phyloP scores from a whole-genome alignment of 2,888 invertebrate genomes.

The Podotricha telesiphe region DNA sequence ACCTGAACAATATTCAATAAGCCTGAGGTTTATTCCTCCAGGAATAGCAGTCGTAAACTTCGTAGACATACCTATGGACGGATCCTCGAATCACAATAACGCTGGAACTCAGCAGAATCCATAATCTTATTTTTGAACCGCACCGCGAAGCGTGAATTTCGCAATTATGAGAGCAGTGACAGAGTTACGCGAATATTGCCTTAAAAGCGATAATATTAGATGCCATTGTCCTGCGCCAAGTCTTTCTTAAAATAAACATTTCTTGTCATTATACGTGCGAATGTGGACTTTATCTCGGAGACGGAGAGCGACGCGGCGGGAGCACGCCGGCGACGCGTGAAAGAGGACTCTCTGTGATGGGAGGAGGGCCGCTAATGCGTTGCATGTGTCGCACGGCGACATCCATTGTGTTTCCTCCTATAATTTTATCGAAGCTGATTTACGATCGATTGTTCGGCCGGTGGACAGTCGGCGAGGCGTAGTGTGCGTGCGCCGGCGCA shows the following conservation, averaged over 20 bases:
- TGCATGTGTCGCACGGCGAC: constrained; percentile 68
- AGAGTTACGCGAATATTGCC: constrained; percentile 60
- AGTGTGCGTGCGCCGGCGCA: constrained; percentile 72
- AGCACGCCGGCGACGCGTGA: constrained; percentile 66
- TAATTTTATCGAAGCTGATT: constrained; percentile 84
- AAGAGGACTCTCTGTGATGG: constrained; percentile 73
- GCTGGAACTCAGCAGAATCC: constrained; percentile 82
- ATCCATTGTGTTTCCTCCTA: constrained; percentile 83
- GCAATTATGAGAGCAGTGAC: constrained; percentile 73
- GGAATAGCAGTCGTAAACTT: constrained; percentile 81
- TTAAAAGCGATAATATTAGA: constrained; percentile 56
- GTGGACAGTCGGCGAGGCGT: constrained; percentile 73
- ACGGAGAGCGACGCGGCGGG: constrained; percentile 64
- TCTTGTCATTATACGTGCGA: constrained; percentile 80
- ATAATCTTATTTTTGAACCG: constrained; percentile 84
- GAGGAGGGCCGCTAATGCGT: constrained; percentile 71
- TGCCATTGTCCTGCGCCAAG: constrained; percentile 58
- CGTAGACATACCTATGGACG: constrained; percentile 82
- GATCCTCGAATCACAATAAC: constrained; percentile 84
- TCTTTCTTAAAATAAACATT: constrained; percentile 80
- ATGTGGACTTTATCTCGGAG: constrained; percentile 80
- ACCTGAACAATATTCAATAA: constrained; percentile 81
- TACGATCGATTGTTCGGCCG: constrained; percentile 83
- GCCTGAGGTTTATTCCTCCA: constrained; percentile 78
- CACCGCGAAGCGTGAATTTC: constrained; percentile 83